These are phyloP conservation scores for Tupaia chinensis DNA, from an alignment of 2,113 vertebrate species.

Conservation along the genomic window DNA sequence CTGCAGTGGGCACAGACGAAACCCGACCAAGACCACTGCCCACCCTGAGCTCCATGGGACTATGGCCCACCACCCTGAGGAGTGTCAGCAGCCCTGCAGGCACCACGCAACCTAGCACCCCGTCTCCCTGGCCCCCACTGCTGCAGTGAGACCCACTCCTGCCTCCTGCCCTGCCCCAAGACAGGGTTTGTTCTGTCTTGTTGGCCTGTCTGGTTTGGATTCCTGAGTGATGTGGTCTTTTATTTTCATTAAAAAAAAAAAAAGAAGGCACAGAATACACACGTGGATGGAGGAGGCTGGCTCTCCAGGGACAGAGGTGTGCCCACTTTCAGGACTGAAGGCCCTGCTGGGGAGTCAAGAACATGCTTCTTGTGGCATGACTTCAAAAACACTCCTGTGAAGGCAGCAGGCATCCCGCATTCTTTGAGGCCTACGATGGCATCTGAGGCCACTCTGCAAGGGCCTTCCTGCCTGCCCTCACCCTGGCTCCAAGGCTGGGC, in stretches of 20 bases:
- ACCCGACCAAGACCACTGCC: no score
- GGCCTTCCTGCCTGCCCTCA: neutral
- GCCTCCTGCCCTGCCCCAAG: neutral
- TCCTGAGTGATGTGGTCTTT: conserved; percentile 63
- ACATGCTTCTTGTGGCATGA: no score
- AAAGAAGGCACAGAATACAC: conserved; percentile 29
- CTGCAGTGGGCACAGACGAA: no score
- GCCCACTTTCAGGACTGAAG: neutral
- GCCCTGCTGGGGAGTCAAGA: neutral
- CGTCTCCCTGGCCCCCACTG: neutral
- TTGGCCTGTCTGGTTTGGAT: neutral
- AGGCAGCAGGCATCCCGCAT: no score
- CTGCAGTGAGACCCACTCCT: neutral
- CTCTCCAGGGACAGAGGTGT: neutral
- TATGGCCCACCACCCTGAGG: rapidly evolving
- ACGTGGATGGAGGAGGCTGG: neutral
- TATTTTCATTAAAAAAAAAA: conserved; percentile 3
- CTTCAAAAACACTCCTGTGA: no score
- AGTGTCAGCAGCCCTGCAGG: neutral
- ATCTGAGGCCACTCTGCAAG: neutral
- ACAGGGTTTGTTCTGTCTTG: conserved; percentile 33
- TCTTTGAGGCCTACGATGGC: no score
- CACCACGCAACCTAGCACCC: neutral
- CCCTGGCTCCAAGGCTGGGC: no score
- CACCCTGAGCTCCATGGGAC: rapidly evolving